Percentiles rank a stretch among this genome's conserved stretches.
These are phyloP conservation scores for Montipora capricornis DNA, from an alignment of 64 coral and sea anemone species.

Conservation along the genomic window DNA sequence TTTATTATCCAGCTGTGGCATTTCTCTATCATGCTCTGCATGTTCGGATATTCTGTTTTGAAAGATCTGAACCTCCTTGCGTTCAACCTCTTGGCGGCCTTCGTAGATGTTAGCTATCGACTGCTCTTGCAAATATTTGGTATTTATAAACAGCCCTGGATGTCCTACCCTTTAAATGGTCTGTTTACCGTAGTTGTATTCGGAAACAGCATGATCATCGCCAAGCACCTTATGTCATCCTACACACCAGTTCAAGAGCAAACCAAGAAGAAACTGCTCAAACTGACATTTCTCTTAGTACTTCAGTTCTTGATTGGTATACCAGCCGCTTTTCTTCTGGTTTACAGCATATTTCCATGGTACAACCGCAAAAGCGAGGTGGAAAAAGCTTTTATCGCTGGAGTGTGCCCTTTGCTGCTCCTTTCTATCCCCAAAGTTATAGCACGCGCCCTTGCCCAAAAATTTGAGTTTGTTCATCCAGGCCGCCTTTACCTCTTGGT, in stretches of 20 bases:
- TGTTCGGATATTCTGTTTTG: slow-evolving; percentile 75
- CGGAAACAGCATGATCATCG: slow-evolving; percentile 55
- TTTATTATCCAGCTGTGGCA: slow-evolving; percentile 88
- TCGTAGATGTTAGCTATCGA: slow-evolving; percentile 71
- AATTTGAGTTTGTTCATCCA: slow-evolving; percentile 56
- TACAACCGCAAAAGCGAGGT: slow-evolving; percentile 37
- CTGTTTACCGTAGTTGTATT: slow-evolving; percentile 53
- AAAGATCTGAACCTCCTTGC: slow-evolving; percentile 80
- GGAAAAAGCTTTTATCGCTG: slow-evolving; percentile 43
- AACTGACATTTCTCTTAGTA: slow-evolving; percentile 49
- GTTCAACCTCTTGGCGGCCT: slow-evolving; percentile 74
- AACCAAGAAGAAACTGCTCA: slow-evolving; percentile 19
- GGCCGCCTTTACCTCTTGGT: slow-evolving; percentile 61
- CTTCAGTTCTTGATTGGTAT: slow-evolving; percentile 74
- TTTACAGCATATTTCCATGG: slow-evolving; percentile 60
- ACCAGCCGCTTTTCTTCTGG: slow-evolving; percentile 37
- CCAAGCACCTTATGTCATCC: neutral
- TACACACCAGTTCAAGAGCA: neutral
- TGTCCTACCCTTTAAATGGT: slow-evolving; percentile 80
- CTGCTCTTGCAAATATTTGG: slow-evolving; percentile 80
- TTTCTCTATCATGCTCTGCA: slow-evolving; percentile 55
- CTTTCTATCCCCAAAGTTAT: slow-evolving; percentile 57
- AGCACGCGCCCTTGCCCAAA: slow-evolving; percentile 18
- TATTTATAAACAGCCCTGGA: slow-evolving; percentile 81
- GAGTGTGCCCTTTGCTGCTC: slow-evolving; percentile 15